Conservation (phyloP, 2,113 vertebrate genomes). For the Mustela nigripes region DNA sequence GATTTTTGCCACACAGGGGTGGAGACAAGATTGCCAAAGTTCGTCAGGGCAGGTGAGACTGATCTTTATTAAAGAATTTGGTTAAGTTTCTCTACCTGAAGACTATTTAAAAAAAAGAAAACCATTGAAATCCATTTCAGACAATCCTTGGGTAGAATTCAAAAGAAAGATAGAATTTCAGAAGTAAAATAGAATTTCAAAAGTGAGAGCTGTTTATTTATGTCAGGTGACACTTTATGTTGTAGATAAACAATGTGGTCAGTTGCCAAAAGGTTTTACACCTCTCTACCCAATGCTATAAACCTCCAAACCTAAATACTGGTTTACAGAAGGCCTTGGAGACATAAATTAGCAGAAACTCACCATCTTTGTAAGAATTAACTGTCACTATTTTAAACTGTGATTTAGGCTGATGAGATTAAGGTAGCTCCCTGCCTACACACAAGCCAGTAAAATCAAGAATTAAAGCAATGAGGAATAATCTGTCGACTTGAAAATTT, state of each 20-base stretch:
- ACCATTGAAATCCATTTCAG: conserved; percentile 25
- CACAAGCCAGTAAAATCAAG: neutral
- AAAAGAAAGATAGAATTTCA: conserved; percentile 52
- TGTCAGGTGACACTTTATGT: neutral
- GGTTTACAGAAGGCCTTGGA: neutral
- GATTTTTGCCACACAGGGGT: neutral
- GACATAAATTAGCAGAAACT: neutral
- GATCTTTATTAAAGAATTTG: conserved; percentile 51
- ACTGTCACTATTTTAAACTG: neutral
- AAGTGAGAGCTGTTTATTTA: conserved; percentile 8
- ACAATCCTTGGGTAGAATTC: conserved; percentile 44
- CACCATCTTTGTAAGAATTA: neutral
- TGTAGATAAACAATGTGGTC: neutral
- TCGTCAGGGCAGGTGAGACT: neutral
- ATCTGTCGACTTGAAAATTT: conserved; percentile 22
- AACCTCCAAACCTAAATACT: neutral
- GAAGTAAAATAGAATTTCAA: conserved; percentile 50
- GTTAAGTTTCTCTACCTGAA: conserved; percentile 51
- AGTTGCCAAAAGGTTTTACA: conserved; percentile 3
- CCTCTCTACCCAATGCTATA: neutral
- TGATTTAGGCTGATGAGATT: neutral
- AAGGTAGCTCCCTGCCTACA: neutral
- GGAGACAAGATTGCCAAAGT: neutral
- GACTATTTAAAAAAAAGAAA: conserved; percentile 34
- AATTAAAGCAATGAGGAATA: neutral